phyloP scores from a whole-genome alignment of 2,797 vertebrate species.

The Apogon hyalosoma region DNA sequence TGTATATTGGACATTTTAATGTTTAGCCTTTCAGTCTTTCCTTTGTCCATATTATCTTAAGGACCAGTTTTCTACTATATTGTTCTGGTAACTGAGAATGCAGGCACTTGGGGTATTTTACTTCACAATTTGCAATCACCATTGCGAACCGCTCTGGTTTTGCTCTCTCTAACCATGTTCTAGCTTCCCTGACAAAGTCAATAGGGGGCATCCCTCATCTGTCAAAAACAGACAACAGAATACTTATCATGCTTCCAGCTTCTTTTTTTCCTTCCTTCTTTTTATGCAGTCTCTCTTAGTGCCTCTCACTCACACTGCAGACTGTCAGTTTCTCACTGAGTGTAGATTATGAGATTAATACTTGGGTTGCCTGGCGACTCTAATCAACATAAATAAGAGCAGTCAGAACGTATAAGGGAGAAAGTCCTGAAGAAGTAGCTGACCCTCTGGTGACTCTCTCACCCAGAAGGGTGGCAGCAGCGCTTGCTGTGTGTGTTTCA shows the following conservation, averaged over 20 bases:
- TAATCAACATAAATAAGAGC: slow-evolving; percentile 58
- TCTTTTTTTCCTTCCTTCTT: slow-evolving; percentile 84
- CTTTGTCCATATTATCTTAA: slow-evolving; percentile 88
- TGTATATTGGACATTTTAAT: slow-evolving; percentile 89
- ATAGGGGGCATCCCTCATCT: slow-evolving; percentile 99
- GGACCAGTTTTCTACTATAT: slow-evolving; percentile 87
- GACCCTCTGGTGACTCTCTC: slow-evolving; percentile 89
- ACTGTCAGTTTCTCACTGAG: slow-evolving; percentile 45
- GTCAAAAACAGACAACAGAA: slow-evolving; percentile 97
- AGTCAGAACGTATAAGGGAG: slow-evolving; percentile 68
- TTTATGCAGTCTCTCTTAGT: slow-evolving; percentile 74
- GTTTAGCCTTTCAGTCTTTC: slow-evolving; percentile 86
- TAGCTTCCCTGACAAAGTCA: slow-evolving; percentile 95
- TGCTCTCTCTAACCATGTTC: slow-evolving; percentile 84
- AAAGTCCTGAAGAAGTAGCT: slow-evolving; percentile 86
- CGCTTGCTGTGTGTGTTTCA: slow-evolving; percentile 82
- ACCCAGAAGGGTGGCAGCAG: slow-evolving; percentile 89
- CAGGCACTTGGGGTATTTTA: slow-evolving; percentile 90
- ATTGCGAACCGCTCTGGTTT: slow-evolving; percentile 84
- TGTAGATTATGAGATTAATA: slow-evolving; percentile 55
- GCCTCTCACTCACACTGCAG: slow-evolving; percentile 37
- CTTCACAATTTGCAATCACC: slow-evolving; percentile 94
- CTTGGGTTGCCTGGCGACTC: slow-evolving; percentile 42
- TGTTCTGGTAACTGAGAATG: slow-evolving; percentile 90
- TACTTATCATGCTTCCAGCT: slow-evolving; percentile 90